Percentiles rank a stretch among this genome's conserved stretches.
Conservation (phyloP, 2,888 invertebrate genomes). For the Parapristionchus giblindavisi region DNA sequence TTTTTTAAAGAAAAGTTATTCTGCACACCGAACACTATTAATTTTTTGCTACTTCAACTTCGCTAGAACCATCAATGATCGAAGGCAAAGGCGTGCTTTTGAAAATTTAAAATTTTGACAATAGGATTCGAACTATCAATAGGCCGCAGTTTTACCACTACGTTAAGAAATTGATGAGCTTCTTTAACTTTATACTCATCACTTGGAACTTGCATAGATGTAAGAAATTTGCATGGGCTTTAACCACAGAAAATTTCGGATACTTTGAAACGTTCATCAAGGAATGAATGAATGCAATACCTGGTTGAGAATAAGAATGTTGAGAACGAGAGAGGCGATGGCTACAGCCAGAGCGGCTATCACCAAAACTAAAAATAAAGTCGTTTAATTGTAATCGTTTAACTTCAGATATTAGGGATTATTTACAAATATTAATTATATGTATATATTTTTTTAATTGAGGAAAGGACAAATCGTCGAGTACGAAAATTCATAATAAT, state of each 20-base stretch:
- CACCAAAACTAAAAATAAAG: slow-evolving; percentile 32
- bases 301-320: slow-evolving; percentile 36
- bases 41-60: no score
- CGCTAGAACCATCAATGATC: no score
- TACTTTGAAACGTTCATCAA: neutral
- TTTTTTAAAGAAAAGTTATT: no score
- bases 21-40: no score
- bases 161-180: no score
- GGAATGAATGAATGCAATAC: slow-evolving; percentile 14
- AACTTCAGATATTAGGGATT: neutral
- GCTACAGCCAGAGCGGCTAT: slow-evolving; percentile 36
- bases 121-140: no score
- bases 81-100: no score
- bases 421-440: neutral
- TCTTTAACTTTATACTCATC: no score
- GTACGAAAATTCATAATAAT: no score
- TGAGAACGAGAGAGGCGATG: slow-evolving; percentile 40
- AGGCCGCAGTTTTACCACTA: no score
- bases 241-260: neutral
- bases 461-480: slow-evolving; percentile 6
- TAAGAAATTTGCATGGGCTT: neutral
- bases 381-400: neutral
- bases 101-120: no score
- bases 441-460: neutral
- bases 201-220: neutral